Evolutionary conservation across 2,113 vertebrate genomes (phyloP).

Genomic region (Panthera uncia): DNA sequence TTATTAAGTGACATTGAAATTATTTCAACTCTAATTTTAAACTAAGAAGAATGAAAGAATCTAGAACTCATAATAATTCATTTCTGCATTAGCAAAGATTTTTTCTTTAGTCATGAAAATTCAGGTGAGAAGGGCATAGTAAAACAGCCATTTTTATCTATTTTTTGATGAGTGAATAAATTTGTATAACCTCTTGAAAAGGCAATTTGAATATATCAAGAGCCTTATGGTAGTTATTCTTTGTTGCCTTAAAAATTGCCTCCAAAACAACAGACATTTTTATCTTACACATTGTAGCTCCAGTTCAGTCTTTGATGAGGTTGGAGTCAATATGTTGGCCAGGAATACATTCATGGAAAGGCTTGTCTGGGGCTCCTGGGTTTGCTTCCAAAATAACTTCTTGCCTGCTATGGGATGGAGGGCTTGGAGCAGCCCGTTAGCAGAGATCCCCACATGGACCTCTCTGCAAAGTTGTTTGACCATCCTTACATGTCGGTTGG

Average conservation of each 20-base stretch:
- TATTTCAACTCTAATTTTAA: slow-evolving; percentile 54
- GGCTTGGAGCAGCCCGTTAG: background rate
- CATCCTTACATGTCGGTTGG: background rate
- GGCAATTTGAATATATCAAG: background rate
- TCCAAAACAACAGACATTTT: background rate
- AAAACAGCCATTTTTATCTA: slow-evolving; percentile 38
- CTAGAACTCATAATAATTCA: slow-evolving; percentile 33
- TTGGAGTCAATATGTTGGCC: background rate
- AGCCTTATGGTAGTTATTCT: background rate
- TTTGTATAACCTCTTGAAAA: slow-evolving; percentile 39
- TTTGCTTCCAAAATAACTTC: background rate
- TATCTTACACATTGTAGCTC: background rate
- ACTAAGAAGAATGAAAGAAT: slow-evolving; percentile 32
- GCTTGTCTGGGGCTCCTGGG: background rate
- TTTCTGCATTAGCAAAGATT: slow-evolving; percentile 25
- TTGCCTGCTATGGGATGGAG: background rate
- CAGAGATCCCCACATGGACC: background rate
- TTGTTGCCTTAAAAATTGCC: background rate
- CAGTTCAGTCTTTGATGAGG: background rate
- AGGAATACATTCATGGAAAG: background rate
- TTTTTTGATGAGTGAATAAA: slow-evolving; percentile 49
- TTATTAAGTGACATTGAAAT: slow-evolving; percentile 34
- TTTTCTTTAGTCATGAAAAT: slow-evolving; percentile 49
- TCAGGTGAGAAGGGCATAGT: slow-evolving; percentile 32
- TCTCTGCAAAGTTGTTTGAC: background rate